Conservation (phyloP, 2,888 invertebrate genomes). For the Agrenia bidenticulata region DNA sequence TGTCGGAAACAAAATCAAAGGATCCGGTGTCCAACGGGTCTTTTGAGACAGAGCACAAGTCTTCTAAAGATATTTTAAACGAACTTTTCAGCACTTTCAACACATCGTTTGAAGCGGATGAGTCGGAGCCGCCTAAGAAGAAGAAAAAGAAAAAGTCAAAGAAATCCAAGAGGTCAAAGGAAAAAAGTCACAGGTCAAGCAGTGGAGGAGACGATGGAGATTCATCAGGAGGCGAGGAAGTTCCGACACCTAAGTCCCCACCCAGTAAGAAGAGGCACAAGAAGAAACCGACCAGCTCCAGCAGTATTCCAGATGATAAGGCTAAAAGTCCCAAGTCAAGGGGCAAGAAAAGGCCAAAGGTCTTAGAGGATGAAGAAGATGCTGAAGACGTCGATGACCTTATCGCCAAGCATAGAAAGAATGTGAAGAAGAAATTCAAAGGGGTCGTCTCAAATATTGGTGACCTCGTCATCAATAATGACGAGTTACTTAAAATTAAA, state of each 20-base stretch:
- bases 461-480: conserved; percentile 10
- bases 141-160: conserved; percentile 49
- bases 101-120: conserved; percentile 49
- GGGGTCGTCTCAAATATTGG: conserved; percentile 8
- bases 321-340: conserved; percentile 57
- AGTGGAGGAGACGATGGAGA: background rate
- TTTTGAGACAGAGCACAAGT: conserved; percentile 58
- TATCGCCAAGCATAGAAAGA: conserved; percentile 14
- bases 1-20: conserved; percentile 19
- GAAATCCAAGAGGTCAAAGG: conserved; percentile 56
- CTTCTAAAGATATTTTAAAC: conserved; percentile 76
- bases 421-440: conserved; percentile 13
- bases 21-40: background rate
- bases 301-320: conserved; percentile 40
- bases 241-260: background rate
- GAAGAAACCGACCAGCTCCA: background rate
- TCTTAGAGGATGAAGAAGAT: background rate
- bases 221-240: conserved; percentile 1
- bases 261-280: conserved; percentile 2
- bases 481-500: conserved; percentile 10
- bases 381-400: conserved; percentile 9
- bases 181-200: conserved; percentile 9
- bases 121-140: conserved; percentile 53
- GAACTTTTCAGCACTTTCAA: conserved; percentile 65
- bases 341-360: conserved; percentile 36